phyloP scores from a whole-genome alignment of 2,797 vertebrate genomes.

The Triplophysa yarkandensis region DNA sequence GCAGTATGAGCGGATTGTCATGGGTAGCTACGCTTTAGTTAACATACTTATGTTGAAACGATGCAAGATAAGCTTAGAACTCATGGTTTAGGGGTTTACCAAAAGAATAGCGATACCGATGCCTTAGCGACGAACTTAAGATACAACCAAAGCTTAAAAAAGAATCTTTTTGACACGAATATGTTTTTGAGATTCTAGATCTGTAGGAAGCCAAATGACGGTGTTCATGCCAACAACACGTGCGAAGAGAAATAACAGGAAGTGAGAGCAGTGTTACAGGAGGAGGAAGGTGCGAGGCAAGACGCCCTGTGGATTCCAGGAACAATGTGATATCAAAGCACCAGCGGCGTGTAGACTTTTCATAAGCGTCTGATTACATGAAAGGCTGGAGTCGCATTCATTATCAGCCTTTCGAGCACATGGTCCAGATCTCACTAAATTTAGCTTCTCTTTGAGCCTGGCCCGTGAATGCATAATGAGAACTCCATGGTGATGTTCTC shows the following conservation, averaged over 20 bases:
- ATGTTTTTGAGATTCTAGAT: not conserved
- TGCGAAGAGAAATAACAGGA: slow-evolving; percentile 17
- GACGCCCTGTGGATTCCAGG: slow-evolving; percentile 58
- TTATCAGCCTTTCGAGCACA: slow-evolving; percentile 56
- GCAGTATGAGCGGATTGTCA: not conserved
- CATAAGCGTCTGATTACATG: slow-evolving; percentile 71
- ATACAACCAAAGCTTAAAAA: not conserved
- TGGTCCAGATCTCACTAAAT: slow-evolving; percentile 61
- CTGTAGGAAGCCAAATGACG: slow-evolving; percentile 11
- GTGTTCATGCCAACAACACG: slow-evolving; percentile 33
- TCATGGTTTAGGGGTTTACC: not conserved
- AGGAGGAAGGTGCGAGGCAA: slow-evolving; percentile 18
- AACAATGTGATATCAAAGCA: slow-evolving; percentile 67
- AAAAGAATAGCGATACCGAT: not conserved
- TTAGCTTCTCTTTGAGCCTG: slow-evolving; percentile 64
- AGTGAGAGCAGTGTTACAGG: slow-evolving; percentile 22
- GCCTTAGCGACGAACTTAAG: not conserved
- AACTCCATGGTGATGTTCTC: slow-evolving; percentile 38
- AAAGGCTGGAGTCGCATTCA: slow-evolving; percentile 60
- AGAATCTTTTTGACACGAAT: not conserved
- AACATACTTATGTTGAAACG: not conserved
- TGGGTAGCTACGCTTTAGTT: not conserved
- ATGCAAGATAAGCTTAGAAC: not conserved
- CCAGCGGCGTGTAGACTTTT: slow-evolving; percentile 27
- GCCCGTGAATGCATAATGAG: slow-evolving; percentile 61